Evolutionary conservation across 2,888 invertebrate species (phyloP).

Genomic region (Tipula vernalis): DNA sequence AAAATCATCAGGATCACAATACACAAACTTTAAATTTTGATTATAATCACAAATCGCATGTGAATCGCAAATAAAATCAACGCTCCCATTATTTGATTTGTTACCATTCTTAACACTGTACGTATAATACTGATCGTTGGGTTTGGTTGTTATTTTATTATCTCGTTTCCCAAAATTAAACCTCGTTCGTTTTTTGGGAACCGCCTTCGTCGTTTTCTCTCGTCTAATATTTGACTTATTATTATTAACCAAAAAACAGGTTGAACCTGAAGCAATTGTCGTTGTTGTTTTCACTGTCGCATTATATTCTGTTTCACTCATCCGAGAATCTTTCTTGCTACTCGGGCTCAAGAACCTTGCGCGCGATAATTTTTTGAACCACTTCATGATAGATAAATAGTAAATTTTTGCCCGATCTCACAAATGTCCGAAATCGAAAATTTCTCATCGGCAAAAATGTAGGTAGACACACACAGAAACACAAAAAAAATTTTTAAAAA

Average conservation of each 20-base stretch:
- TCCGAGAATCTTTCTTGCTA: conserved; percentile 17
- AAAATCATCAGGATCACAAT: conserved; percentile 30
- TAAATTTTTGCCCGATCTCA: conserved; percentile 50
- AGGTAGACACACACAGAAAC: not conserved
- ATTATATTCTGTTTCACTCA: not conserved
- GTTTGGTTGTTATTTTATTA: not conserved
- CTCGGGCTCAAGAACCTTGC: conserved; percentile 40
- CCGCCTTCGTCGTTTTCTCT: not conserved
- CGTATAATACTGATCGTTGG: conserved; percentile 8
- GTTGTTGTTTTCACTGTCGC: not conserved
- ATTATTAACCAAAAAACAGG: not conserved
- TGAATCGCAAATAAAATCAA: not conserved
- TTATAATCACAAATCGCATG: not conserved
- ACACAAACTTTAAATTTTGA: conserved; percentile 5
- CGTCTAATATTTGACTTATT: not conserved
- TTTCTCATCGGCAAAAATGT: conserved; percentile 41
- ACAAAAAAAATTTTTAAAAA: not conserved
- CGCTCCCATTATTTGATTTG: not conserved
- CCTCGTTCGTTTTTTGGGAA: not conserved
- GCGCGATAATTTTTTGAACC: conserved; percentile 51
- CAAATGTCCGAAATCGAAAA: conserved; percentile 45
- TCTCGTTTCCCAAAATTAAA: not conserved
- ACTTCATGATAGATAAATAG: conserved; percentile 45
- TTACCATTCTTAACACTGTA: not conserved
- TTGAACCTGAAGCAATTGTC: not conserved